Evolutionary conservation across 1,140 invertebrate species (phyloP).

Genomic region (Onthophagus taurus): DNA sequence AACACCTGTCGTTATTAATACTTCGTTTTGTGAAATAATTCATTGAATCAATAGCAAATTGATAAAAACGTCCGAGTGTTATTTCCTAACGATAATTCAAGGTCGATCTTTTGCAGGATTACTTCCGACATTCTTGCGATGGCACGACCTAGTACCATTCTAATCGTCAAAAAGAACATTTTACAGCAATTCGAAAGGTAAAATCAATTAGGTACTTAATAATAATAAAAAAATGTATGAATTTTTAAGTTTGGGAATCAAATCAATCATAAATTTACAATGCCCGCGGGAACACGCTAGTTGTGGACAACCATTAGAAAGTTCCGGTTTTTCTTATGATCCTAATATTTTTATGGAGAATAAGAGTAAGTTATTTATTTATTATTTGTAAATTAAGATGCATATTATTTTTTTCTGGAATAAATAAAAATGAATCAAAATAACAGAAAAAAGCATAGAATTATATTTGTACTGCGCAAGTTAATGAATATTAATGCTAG

Average conservation of each 20-base stretch:
- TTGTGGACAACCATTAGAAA: constrained; percentile 64
- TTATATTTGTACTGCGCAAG: too few relatives aligned
- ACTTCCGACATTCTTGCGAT: constrained; percentile 81
- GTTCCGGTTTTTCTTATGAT: constrained; percentile 67
- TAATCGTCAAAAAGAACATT: constrained; percentile 64
- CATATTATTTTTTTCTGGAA: too few relatives aligned
- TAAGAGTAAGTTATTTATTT: constrained; percentile 63
- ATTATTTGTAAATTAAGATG: too few relatives aligned
- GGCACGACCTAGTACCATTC: constrained; percentile 68
- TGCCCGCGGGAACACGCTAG: constrained; percentile 72
- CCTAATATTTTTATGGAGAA: constrained; percentile 75
- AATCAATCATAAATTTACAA: constrained; percentile 78
- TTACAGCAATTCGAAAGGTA: constrained; percentile 72
- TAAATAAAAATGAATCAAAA: too few relatives aligned
- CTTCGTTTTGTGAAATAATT: too few relatives aligned
- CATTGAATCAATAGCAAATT: too few relatives aligned
- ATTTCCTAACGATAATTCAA: too few relatives aligned
- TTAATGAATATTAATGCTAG: too few relatives aligned
- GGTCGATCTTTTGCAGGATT: constrained; percentile 51
- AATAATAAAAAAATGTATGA: neutral
- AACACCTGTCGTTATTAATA: neutral
- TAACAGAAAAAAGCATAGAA: neutral
- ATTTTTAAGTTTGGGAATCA: constrained; percentile 60
- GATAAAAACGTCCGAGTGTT: too few relatives aligned
- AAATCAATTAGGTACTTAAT: too few relatives aligned